A percentile compares a stretch with the other conserved stretches of the same genome.
These are phyloP conservation scores for Pediacus dermestoides DNA, from an alignment of 2,888 invertebrate species.

Conservation along the genomic window DNA sequence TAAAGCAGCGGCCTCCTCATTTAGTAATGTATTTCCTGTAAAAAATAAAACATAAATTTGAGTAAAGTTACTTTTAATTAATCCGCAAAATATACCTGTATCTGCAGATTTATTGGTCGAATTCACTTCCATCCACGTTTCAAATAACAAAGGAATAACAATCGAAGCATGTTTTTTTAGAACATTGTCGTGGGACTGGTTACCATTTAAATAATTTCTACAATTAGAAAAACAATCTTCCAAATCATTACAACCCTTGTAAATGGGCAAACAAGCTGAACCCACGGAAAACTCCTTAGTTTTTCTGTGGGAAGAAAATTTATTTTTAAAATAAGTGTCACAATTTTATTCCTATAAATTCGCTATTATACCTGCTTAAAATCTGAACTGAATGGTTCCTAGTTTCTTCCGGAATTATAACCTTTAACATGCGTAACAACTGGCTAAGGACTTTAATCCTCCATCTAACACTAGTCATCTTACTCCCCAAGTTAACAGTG, in stretches of 20 bases:
- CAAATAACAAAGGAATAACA: slow-evolving; percentile 73
- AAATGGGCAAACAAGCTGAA: too few species aligned
- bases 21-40: slow-evolving; percentile 49
- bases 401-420: slow-evolving; percentile 23
- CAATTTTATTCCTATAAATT: too few species aligned
- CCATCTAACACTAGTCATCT: slow-evolving; percentile 75
- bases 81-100: too few species aligned
- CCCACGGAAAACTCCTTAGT: too few species aligned
- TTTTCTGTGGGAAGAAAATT: slow-evolving; percentile 7
- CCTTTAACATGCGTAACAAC: slow-evolving; percentile 60
- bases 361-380: too few species aligned
- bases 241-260: too few species aligned
- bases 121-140: slow-evolving; percentile 80
- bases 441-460: slow-evolving; percentile 71
- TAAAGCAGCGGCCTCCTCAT: slow-evolving; percentile 61
- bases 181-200: neutral
- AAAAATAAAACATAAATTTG: slow-evolving; percentile 31
- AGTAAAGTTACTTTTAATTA: slow-evolving; percentile 9
- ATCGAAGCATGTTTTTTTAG: slow-evolving; percentile 57
- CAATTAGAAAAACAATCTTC: too few species aligned
- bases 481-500: slow-evolving; percentile 66
- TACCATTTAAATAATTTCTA: too few species aligned
- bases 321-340: too few species aligned
- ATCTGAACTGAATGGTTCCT: neutral
- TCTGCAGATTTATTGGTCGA: slow-evolving; percentile 46